These are phyloP conservation scores for Homalodisca vitripennis DNA, from an alignment of 1,140 invertebrate species.

Conservation along the genomic window DNA sequence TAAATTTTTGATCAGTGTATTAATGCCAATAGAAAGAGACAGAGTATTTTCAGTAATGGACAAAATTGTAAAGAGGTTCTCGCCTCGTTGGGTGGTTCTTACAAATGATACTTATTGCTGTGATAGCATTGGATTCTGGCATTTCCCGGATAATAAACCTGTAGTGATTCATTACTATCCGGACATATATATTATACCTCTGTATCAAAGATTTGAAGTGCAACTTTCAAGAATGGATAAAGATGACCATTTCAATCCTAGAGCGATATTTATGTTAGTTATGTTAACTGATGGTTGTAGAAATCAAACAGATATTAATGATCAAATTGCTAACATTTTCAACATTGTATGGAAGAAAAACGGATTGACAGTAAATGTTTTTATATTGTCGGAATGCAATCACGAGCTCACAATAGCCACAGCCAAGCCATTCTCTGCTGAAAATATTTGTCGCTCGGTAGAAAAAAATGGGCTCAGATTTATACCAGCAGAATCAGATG, in stretches of 20 bases:
- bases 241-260: neutral
- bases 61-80: neutral
- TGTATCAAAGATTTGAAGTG: neutral
- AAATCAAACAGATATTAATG: neutral
- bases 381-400: neutral
- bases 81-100: neutral
- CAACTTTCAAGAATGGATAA: neutral
- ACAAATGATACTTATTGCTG: slow-evolving; percentile 5
- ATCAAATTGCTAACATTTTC: neutral
- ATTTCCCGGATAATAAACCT: neutral
- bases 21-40: neutral
- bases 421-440: neutral
- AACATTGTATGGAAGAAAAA: neutral
- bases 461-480: neutral
- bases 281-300: neutral
- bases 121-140: neutral
- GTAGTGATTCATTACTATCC: neutral
- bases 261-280: slow-evolving; percentile 1
- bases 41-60: neutral
- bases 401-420: neutral
- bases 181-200: neutral
- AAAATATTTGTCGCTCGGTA: neutral
- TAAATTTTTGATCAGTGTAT: neutral
- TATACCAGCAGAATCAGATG: neutral
- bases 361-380: neutral